Conservation (phyloP, 1,140 invertebrate genomes). For the Heliconius congener region DNA sequence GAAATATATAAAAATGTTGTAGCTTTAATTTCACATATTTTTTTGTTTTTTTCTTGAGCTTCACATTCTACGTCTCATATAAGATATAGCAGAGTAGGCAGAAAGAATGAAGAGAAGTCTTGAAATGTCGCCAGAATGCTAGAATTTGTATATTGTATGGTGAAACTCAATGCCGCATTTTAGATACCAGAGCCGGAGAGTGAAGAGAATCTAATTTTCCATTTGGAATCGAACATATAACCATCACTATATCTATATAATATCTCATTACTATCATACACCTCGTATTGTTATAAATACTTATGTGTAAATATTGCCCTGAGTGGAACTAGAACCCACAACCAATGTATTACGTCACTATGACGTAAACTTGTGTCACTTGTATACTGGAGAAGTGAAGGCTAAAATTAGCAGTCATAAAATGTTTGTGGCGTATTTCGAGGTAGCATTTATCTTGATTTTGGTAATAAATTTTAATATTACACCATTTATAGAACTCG, state of each 20-base stretch:
- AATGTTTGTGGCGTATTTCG: slow-evolving; percentile 11
- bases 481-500: neutral
- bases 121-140: too few species aligned
- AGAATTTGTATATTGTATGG: too few species aligned
- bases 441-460: slow-evolving; percentile 21
- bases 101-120: neutral
- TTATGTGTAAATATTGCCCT: too few species aligned
- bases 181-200: too few species aligned
- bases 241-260: too few species aligned
- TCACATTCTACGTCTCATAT: neutral
- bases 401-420: slow-evolving; percentile 22
- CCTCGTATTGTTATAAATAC: too few species aligned
- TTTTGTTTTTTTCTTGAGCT: neutral
- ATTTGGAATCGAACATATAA: too few species aligned
- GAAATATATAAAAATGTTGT: too few species aligned
- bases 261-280: too few species aligned
- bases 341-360: neutral
- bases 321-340: neutral
- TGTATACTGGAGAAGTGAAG: neutral
- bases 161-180: too few species aligned
- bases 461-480: slow-evolving; percentile 17
- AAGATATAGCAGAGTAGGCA: neutral
- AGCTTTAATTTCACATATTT: too few species aligned
- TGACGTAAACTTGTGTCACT: neutral
- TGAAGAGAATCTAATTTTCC: too few species aligned